Conservation (phyloP, 2,888 invertebrate species). For the Brachyptera risi region DNA sequence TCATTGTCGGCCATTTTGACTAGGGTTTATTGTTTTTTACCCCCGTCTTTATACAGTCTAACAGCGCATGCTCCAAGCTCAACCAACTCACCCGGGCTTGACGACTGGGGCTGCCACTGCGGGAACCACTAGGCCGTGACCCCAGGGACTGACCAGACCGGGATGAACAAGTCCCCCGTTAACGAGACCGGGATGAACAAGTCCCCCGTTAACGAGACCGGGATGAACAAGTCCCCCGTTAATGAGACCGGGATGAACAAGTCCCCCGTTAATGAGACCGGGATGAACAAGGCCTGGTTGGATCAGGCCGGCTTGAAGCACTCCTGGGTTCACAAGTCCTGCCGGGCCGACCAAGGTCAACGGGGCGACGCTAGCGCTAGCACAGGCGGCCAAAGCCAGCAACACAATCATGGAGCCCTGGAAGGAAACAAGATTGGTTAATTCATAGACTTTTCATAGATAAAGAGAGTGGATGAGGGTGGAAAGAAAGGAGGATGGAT, state of each 20-base stretch:
- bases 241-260: slow-evolving; percentile 17
- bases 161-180: neutral
- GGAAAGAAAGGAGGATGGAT: too few relatives aligned
- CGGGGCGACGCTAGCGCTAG: neutral
- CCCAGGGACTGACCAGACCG: slow-evolving; percentile 15
- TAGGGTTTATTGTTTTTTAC: too few relatives aligned
- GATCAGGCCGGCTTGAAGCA: neutral
- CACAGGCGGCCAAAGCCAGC: slow-evolving; percentile 19
- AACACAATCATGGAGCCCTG: slow-evolving; percentile 17
- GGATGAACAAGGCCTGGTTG: neutral
- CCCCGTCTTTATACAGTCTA: too few relatives aligned
- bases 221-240: neutral
- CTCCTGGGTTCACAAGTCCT: neutral
- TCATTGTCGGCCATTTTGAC: too few relatives aligned
- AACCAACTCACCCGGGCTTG: neutral
- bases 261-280: neutral
- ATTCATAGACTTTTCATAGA: too few relatives aligned
- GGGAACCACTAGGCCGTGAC: neutral
- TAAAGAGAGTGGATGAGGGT: too few relatives aligned
- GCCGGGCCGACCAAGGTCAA: neutral
- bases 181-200: slow-evolving; percentile 18
- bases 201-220: slow-evolving; percentile 1
- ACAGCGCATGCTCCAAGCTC: too few relatives aligned
- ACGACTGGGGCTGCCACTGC: neutral
- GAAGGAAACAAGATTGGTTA: neutral